phyloP scores from a whole-genome alignment of 1,140 invertebrate species.

The Dreissena rostriformis region DNA sequence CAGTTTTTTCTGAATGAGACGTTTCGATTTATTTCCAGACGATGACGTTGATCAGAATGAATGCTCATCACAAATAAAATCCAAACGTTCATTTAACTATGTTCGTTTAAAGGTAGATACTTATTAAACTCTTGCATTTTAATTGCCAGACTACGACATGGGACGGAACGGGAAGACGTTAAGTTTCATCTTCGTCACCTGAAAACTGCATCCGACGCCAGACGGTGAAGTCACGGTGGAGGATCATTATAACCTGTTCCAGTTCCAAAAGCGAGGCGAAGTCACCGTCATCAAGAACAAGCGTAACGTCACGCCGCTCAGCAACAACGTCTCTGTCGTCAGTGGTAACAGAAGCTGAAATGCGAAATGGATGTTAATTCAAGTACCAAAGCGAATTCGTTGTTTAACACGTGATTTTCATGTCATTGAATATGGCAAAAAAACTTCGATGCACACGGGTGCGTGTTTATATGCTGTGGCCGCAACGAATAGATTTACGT shows the following conservation, averaged over 20 bases:
- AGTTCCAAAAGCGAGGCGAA: constrained; percentile 36
- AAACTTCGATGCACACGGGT: no score
- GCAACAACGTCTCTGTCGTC: constrained; percentile 30
- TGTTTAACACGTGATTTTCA: constrained; percentile 43
- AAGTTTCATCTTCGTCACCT: constrained; percentile 1
- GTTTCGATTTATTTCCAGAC: no score
- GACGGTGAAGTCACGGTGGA: constrained; percentile 16
- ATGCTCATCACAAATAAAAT: no score
- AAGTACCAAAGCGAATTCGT: constrained; percentile 33
- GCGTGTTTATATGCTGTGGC: no score
- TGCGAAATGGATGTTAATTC: constrained; percentile 51
- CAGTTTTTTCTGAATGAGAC: no score
- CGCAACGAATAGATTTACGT: no score
- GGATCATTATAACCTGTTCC: constrained; percentile 32
- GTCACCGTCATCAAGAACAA: constrained; percentile 10
- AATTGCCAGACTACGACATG: constrained; percentile 46
- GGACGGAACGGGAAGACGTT: constrained; percentile 44
- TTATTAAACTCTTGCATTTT: neutral
- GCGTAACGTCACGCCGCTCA: constrained; percentile 20
- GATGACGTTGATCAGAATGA: no score
- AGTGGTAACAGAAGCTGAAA: constrained; percentile 42
- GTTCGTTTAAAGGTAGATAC: neutral
- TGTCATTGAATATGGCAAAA: neutral
- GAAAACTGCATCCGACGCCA: neutral
- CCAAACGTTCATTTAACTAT: no score